Evolutionary conservation across 2,797 vertebrate genomes (phyloP).

Genomic region (Hafferia zeledoni): DNA sequence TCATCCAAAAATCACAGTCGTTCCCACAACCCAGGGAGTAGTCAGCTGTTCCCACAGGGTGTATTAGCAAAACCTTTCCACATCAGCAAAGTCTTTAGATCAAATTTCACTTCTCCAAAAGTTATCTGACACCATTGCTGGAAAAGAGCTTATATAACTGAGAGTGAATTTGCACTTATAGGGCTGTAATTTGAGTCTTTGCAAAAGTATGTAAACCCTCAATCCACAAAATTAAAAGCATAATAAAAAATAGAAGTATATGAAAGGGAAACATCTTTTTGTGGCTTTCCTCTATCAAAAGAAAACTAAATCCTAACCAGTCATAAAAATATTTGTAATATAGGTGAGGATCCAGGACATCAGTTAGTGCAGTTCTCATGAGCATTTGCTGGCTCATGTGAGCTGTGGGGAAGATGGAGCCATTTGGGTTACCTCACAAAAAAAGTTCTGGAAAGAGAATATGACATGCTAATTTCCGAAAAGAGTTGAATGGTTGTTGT

Average conservation of each 20-base stretch:
- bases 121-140: neutral
- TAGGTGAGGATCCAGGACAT: neutral
- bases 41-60: neutral
- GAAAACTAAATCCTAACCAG: neutral
- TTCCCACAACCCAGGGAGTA: neutral
- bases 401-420: neutral
- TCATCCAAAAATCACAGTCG: neutral
- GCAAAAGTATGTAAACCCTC: neutral
- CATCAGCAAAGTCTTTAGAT: neutral
- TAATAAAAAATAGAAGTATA: neutral
- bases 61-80: constrained; percentile 22
- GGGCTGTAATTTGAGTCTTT: neutral
- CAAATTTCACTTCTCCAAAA: neutral
- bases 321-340: neutral
- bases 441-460: neutral
- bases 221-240: neutral
- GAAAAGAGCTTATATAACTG: neutral
- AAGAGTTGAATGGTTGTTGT: neutral
- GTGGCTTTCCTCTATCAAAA: neutral
- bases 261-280: neutral
- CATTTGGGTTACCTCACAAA: neutral
- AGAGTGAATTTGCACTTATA: neutral
- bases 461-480: neutral
- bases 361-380: neutral
- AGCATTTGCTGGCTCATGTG: fast-evolving